phyloP scores from a whole-genome alignment of 1,140 invertebrate genomes.

The Achatina immaculata region DNA sequence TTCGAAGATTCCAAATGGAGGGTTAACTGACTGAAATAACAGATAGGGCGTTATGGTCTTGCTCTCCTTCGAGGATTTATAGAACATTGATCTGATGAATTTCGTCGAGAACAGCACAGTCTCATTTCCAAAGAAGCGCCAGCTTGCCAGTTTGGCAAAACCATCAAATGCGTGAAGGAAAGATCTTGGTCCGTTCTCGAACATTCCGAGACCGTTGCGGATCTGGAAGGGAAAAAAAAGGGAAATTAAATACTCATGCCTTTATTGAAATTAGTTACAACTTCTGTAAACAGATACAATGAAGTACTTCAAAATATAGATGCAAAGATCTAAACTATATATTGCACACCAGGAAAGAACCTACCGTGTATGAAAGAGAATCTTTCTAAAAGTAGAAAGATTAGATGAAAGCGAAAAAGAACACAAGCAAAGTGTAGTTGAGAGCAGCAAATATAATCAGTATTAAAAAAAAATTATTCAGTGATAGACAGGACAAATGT shows the following conservation, averaged over 20 bases:
- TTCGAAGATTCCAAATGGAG: conserved; percentile 52
- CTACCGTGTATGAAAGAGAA: too few species aligned
- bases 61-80: conserved; percentile 50
- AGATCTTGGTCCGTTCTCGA: conserved; percentile 52
- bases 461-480: too few species aligned
- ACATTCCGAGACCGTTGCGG: conserved; percentile 60
- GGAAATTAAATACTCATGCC: too few species aligned
- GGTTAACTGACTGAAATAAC: conserved; percentile 54
- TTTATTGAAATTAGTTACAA: background rate
- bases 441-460: too few species aligned
- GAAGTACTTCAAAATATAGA: background rate
- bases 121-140: conserved; percentile 56
- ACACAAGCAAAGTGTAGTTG: too few species aligned
- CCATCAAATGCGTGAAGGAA: conserved; percentile 61
- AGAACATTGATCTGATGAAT: conserved; percentile 55
- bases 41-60: conserved; percentile 59
- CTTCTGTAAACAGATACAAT: background rate
- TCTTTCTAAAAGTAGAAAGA: too few species aligned
- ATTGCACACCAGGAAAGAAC: too few species aligned
- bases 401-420: too few species aligned
- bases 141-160: conserved; percentile 61
- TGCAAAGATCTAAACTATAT: background rate
- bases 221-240: conserved; percentile 51
- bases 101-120: conserved; percentile 54
- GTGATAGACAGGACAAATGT: too few species aligned